Evolutionary conservation across 2,797 vertebrate species (phyloP).

Genomic region (Enteromius afrohamiltoni): DNA sequence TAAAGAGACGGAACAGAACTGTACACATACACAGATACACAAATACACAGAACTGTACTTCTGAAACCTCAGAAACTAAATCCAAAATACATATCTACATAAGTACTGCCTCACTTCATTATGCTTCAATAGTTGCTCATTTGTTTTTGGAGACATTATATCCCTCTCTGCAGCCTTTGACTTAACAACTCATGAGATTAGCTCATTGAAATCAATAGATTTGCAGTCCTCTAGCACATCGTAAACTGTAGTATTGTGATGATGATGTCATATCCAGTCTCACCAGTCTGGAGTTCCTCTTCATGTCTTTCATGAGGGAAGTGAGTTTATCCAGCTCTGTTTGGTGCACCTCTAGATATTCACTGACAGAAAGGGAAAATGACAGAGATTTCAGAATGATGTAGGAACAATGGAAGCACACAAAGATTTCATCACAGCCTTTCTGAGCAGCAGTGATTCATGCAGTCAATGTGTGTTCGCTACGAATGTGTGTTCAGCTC

Average conservation of each 20-base stretch:
- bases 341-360: slow-evolving; percentile 96
- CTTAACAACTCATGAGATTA: neutral
- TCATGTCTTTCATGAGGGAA: slow-evolving; percentile 97
- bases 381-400: neutral
- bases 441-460: slow-evolving; percentile 10
- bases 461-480: neutral
- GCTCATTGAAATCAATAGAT: neutral
- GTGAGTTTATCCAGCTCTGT: slow-evolving; percentile 93
- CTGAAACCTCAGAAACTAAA: neutral
- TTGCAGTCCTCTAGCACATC: too few relatives aligned
- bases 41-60: too few relatives aligned
- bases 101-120: neutral
- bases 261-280: slow-evolving; percentile 61
- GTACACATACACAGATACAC: too few relatives aligned
- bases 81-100: neutral
- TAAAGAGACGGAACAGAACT: too few relatives aligned
- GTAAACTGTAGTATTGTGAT: neutral
- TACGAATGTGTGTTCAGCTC: neutral
- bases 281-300: slow-evolving; percentile 97
- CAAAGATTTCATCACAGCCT: neutral
- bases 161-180: neutral
- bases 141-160: neutral
- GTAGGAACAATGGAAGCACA: neutral
- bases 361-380: slow-evolving; percentile 73
- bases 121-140: neutral